Percentiles rank a stretch among this genome's conserved stretches.
These are phyloP conservation scores for Autographa gamma DNA, from an alignment of 2,888 invertebrate genomes.

Conservation along the genomic window DNA sequence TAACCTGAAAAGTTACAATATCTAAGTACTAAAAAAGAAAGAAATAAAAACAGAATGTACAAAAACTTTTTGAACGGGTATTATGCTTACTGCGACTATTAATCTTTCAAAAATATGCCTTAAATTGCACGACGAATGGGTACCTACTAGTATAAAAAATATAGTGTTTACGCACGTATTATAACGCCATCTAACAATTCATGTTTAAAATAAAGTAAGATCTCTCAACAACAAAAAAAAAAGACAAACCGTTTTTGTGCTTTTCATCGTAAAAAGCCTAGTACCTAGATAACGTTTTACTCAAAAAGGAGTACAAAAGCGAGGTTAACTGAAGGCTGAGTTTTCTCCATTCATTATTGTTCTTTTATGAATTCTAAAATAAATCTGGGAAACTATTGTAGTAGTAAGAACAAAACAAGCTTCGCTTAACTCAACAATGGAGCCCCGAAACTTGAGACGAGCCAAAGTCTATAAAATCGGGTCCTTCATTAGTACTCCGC, in stretches of 20 bases:
- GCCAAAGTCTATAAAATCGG: constrained; percentile 21
- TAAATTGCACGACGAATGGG: too few species aligned
- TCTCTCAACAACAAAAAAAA: neutral
- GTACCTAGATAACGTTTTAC: neutral
- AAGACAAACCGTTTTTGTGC: neutral
- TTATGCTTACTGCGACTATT: too few species aligned
- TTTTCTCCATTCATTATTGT: constrained; percentile 6
- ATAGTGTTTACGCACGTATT: neutral
- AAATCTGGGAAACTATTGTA: constrained; percentile 1
- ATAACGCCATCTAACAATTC: neutral
- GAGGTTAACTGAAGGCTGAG: neutral
- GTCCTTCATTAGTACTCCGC: constrained; percentile 40
- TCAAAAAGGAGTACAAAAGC: neutral
- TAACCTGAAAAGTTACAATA: too few species aligned
- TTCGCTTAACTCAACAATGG: constrained; percentile 22
- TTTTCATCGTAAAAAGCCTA: neutral
- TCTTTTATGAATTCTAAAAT: constrained; percentile 6
- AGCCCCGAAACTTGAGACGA: too few species aligned
- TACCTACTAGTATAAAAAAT: neutral
- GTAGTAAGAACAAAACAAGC: constrained; percentile 26
- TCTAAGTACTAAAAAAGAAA: too few species aligned
- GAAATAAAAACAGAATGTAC: too few species aligned
- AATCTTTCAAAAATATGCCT: too few species aligned
- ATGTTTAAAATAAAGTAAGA: neutral
- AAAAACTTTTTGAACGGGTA: too few species aligned